Conservation (phyloP, 1,140 invertebrate genomes). For the Macrosteles quadrilineatus region DNA sequence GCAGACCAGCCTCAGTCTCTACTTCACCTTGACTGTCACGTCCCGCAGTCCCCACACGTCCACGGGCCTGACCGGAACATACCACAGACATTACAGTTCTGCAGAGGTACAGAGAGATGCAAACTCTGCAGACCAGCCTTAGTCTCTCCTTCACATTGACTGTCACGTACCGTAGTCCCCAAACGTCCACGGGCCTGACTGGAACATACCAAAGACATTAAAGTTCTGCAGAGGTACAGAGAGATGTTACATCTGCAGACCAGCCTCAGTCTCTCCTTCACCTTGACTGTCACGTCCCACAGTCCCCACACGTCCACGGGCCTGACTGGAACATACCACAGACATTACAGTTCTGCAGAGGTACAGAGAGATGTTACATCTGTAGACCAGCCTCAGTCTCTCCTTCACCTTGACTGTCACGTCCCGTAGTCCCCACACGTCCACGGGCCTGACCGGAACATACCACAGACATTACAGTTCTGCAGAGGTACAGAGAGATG, state of each 20-base stretch:
- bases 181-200: conserved; percentile 45
- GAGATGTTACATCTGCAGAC: conserved; percentile 47
- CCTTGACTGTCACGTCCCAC: conserved; percentile 42
- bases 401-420: conserved; percentile 41
- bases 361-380: no score
- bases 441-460: conserved; percentile 45
- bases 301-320: conserved; percentile 45
- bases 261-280: conserved; percentile 42
- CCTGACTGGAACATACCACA: conserved; percentile 42
- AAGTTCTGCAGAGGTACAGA: background rate
- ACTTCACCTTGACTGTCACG: conserved; percentile 41
- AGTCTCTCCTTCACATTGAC: conserved; percentile 43
- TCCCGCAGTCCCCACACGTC: conserved; percentile 46
- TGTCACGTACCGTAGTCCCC: conserved; percentile 44
- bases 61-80: conserved; percentile 44
- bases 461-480: background rate
- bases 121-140: conserved; percentile 45
- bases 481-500: no score
- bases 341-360: background rate
- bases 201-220: conserved; percentile 34
- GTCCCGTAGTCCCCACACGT: conserved; percentile 45
- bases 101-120: background rate
- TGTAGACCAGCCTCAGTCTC: conserved; percentile 45
- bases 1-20: conserved; percentile 45
- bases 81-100: background rate